Evolutionary conservation across 64 coral and sea anemone species (phyloP).

Genomic region (Pachyseris speciosa): DNA sequence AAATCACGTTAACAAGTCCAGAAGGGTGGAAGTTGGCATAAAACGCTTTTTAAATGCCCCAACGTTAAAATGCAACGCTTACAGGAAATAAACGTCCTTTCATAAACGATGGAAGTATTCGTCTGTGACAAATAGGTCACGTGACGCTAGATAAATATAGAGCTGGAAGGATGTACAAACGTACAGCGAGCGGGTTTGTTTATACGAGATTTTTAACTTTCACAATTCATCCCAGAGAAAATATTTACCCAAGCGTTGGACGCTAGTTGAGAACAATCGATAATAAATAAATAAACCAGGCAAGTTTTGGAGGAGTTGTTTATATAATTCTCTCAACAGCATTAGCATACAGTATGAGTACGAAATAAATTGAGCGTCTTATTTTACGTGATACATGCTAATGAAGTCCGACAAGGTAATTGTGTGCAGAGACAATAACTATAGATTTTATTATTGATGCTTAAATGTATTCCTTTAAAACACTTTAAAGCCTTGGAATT

Average conservation of each 20-base stretch:
- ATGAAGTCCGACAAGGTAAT: not conserved
- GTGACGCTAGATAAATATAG: conserved; percentile 27
- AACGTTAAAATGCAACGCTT: not conserved
- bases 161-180: too few relatives aligned
- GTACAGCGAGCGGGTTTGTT: not conserved
- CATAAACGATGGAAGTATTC: conserved; percentile 33
- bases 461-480: not conserved
- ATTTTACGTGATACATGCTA: not conserved
- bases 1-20: not conserved
- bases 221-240: not conserved
- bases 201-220: not conserved
- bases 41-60: not conserved
- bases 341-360: conserved; percentile 1
- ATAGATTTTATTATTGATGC: not conserved
- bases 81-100: conserved; percentile 6
- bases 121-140: conserved; percentile 34
- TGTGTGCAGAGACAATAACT: not conserved
- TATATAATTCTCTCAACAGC: not conserved
- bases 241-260: not conserved
- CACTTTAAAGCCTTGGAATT: not conserved
- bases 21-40: not conserved
- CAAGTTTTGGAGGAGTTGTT: not conserved
- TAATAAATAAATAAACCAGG: not conserved
- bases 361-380: not conserved
- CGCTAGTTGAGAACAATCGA: not conserved